These are phyloP conservation scores for Calameuta idolon DNA, from an alignment of 2,888 invertebrate genomes.

Conservation along the genomic window DNA sequence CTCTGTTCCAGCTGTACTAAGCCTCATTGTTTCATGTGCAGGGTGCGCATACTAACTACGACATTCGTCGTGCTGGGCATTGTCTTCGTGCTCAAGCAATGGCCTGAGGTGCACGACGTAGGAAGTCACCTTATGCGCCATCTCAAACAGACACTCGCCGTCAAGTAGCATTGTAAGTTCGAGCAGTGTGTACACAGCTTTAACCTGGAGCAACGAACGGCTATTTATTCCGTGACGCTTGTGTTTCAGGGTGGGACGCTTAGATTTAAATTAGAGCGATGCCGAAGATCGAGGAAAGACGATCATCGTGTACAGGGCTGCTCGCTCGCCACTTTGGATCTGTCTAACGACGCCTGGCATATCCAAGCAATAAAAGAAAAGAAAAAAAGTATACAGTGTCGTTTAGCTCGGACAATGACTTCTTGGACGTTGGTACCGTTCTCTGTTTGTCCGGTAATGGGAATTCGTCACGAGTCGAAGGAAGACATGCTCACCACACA, in stretches of 20 bases:
- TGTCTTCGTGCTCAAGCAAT: slow-evolving; percentile 87
- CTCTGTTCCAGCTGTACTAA: slow-evolving; percentile 67
- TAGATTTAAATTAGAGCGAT: slow-evolving; percentile 42
- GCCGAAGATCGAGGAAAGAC: slow-evolving; percentile 35
- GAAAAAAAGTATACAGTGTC: background rate
- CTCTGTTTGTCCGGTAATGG: no score
- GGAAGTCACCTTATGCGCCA: slow-evolving; percentile 83
- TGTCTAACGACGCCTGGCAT: slow-evolving; percentile 41
- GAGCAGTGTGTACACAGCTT: no score
- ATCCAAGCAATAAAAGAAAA: slow-evolving; percentile 45
- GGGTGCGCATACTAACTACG: slow-evolving; percentile 89
- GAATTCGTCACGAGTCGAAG: no score
- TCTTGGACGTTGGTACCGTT: no score
- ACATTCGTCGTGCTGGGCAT: slow-evolving; percentile 83
- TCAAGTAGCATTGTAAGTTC: slow-evolving; percentile 71
- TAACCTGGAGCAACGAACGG: background rate
- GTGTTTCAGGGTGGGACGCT: slow-evolving; percentile 46
- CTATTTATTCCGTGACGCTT: slow-evolving; percentile 6
- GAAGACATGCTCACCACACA: no score
- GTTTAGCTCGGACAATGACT: no score
- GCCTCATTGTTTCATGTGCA: slow-evolving; percentile 70
- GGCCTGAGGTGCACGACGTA: slow-evolving; percentile 89
- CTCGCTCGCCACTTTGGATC: slow-evolving; percentile 40
- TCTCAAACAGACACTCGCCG: slow-evolving; percentile 82
- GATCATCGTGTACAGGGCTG: slow-evolving; percentile 30